phyloP scores from a whole-genome alignment of 2,797 vertebrate genomes.

The Phalloptychus januarius region DNA sequence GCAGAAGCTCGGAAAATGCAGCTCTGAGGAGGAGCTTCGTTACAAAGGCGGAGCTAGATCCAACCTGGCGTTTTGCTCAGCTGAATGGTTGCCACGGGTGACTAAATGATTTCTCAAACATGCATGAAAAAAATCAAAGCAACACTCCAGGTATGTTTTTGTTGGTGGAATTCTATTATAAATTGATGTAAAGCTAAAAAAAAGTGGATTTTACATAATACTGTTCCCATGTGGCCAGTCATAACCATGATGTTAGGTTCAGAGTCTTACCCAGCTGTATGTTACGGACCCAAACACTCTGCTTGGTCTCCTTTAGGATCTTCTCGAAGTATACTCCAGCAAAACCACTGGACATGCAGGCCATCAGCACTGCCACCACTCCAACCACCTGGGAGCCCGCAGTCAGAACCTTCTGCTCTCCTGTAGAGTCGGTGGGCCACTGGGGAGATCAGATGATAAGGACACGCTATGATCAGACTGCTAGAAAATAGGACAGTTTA shows the following conservation, averaged over 20 bases:
- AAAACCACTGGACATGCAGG: conserved; percentile 96
- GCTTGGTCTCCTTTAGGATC: conserved; percentile 96
- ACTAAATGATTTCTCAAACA: no score
- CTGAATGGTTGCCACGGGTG: no score
- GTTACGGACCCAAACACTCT: conserved; percentile 97
- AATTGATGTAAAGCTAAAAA: no score
- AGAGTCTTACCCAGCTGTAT: conserved; percentile 90
- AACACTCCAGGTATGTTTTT: no score
- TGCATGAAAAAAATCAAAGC: no score
- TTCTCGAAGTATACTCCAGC: conserved; percentile 99
- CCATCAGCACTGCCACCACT: conserved; percentile 89
- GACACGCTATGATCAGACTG: background rate
- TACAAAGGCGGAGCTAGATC: no score
- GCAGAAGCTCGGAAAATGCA: no score
- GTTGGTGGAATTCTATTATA: no score
- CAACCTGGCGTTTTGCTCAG: no score
- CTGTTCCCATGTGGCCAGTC: background rate
- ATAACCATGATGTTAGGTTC: background rate
- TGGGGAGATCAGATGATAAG: conserved; percentile 27
- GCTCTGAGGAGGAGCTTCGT: no score
- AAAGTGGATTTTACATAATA: no score
- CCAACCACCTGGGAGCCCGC: conserved; percentile 89
- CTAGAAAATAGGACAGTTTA: background rate
- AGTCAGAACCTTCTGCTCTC: conserved; percentile 79
- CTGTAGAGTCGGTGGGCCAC: conserved; percentile 88